Evolutionary conservation across 2,888 invertebrate species (phyloP).

Genomic region (Dryococelus australis): DNA sequence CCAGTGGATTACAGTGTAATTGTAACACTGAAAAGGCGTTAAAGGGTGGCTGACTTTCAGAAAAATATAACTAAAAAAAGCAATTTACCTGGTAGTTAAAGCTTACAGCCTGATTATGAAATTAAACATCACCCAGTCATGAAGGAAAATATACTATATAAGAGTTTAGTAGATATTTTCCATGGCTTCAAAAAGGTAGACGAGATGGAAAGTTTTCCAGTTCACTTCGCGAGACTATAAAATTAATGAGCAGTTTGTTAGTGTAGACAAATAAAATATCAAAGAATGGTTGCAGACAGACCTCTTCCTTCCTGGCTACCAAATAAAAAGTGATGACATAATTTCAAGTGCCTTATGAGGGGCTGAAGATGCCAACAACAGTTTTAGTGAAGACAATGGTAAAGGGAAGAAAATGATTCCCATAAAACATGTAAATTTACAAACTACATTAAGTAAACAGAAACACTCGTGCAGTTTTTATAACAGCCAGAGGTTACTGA

Average conservation of each 20-base stretch:
- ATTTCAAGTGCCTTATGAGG: neutral
- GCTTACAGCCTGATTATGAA: neutral
- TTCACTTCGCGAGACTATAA: neutral
- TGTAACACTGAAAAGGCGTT: neutral
- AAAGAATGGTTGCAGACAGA: too few relatives aligned
- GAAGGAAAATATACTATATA: neutral
- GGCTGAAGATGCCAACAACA: neutral
- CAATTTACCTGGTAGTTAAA: neutral
- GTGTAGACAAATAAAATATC: neutral
- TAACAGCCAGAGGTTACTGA: neutral
- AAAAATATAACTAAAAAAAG: neutral
- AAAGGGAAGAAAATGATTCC: neutral
- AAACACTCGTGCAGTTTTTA: neutral
- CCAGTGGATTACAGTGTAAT: conserved; percentile 8
- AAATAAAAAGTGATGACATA: neutral
- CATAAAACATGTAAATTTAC: neutral
- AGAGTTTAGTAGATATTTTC: neutral
- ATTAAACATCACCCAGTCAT: neutral
- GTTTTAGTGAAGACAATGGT: neutral
- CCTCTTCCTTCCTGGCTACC: too few relatives aligned
- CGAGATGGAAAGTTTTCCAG: neutral
- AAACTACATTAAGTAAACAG: neutral
- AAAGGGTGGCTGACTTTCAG: neutral
- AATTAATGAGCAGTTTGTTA: neutral
- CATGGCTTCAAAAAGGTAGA: neutral